Evolutionary conservation across 2,797 vertebrate genomes (phyloP).

Genomic region (Pipistrellus pygmaeus): DNA sequence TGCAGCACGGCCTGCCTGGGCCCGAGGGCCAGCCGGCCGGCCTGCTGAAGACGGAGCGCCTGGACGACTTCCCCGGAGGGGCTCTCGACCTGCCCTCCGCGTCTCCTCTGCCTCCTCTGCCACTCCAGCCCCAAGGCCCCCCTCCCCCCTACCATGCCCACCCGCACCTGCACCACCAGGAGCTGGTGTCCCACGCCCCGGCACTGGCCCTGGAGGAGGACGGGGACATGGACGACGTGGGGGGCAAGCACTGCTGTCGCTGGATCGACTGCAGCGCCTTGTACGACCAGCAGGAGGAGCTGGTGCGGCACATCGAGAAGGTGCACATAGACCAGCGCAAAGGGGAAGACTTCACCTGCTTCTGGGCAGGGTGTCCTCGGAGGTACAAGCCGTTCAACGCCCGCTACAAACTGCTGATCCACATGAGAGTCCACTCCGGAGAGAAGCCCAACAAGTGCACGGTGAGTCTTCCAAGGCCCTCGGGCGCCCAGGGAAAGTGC

Average conservation of each 20-base stretch:
- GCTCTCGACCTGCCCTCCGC: conserved; percentile 66
- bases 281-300: conserved; percentile 95
- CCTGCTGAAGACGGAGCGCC: conserved; percentile 85
- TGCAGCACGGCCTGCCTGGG: conserved; percentile 90
- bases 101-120: conserved; percentile 77
- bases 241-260: conserved; percentile 90
- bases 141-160: conserved; percentile 95
- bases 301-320: conserved; percentile 97
- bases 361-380: conserved; percentile 96
- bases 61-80: conserved; percentile 82
- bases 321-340: conserved; percentile 97
- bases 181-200: not conserved
- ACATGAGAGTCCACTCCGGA: conserved; percentile 99
- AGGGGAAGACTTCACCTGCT: conserved; percentile 97
- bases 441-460: conserved; percentile 99
- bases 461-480: conserved; percentile 87
- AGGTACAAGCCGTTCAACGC: conserved; percentile 97
- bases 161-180: not conserved
- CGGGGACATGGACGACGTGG: conserved; percentile 90
- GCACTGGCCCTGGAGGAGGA: conserved; percentile 90
- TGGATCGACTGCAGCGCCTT: conserved; percentile 94
- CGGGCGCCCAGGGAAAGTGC: not conserved
- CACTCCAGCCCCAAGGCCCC: conserved; percentile 89
- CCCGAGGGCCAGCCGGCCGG: conserved; percentile 73
- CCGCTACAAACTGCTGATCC: conserved; percentile 98